These are phyloP conservation scores for Dendrolimus kikuchii DNA, from an alignment of 1,140 invertebrate genomes.

Conservation along the genomic window DNA sequence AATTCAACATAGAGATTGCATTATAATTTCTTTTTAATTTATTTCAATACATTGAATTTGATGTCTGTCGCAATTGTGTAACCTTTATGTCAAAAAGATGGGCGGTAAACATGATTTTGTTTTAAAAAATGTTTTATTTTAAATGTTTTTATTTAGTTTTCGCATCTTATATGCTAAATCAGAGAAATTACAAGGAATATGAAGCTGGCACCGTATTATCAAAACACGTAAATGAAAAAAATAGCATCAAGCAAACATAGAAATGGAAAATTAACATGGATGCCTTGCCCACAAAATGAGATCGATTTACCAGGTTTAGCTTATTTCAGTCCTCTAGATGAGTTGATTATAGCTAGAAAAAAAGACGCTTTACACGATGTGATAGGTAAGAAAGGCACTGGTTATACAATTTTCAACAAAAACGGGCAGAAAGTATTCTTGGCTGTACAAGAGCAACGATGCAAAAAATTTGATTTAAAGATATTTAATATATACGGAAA, in stretches of 20 bases:
- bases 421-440: constrained; percentile 39
- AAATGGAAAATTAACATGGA: constrained; percentile 21
- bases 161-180: too few relatives aligned
- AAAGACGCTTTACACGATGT: constrained; percentile 29
- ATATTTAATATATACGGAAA: constrained; percentile 43
- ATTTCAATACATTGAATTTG: too few relatives aligned
- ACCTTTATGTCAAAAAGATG: constrained; percentile 1
- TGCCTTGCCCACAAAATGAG: constrained; percentile 31
- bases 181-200: not conserved
- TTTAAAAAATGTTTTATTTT: too few relatives aligned
- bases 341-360: constrained; percentile 30
- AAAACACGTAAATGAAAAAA: constrained; percentile 1
- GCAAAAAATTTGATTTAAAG: constrained; percentile 22
- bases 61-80: not conserved
- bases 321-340: constrained; percentile 28
- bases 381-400: constrained; percentile 17
- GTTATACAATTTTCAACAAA: constrained; percentile 38
- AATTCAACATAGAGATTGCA: too few relatives aligned
- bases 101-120: too few relatives aligned
- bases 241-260: not conserved
- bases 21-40: too few relatives aligned
- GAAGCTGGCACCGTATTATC: not conserved
- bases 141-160: too few relatives aligned
- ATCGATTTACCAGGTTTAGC: constrained; percentile 30
- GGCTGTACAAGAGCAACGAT: constrained; percentile 21